phyloP scores from a whole-genome alignment of 2,888 invertebrate genomes.

The Pammene aurita region DNA sequence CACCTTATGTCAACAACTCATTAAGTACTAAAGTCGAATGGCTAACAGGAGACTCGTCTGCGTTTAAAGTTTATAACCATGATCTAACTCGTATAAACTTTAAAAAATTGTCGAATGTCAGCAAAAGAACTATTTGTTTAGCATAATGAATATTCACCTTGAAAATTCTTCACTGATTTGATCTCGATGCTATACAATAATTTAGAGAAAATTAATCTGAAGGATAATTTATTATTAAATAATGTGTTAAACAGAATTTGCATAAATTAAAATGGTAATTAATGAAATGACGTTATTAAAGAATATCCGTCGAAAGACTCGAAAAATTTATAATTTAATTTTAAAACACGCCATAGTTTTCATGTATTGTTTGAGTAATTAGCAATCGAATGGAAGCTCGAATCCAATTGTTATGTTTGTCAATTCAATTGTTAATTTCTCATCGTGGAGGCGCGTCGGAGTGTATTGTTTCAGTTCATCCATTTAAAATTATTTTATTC shows the following conservation, averaged over 20 bases:
- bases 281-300: slow-evolving; percentile 6
- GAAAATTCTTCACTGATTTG: slow-evolving; percentile 5
- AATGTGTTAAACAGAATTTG: background rate
- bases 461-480: slow-evolving; percentile 57
- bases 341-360: slow-evolving; percentile 64
- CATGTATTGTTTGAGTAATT: slow-evolving; percentile 67
- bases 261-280: background rate
- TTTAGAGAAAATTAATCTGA: background rate
- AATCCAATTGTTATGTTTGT: slow-evolving; percentile 68
- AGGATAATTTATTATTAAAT: slow-evolving; percentile 4
- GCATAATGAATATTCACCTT: slow-evolving; percentile 44
- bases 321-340: slow-evolving; percentile 57
- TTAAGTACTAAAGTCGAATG: background rate
- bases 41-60: background rate
- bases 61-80: slow-evolving; percentile 53
- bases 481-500: slow-evolving; percentile 53
- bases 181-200: slow-evolving; percentile 16
- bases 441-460: slow-evolving; percentile 58
- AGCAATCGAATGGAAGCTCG: slow-evolving; percentile 58
- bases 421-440: slow-evolving; percentile 69
- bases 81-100: slow-evolving; percentile 67
- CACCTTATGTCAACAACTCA: slow-evolving; percentile 7
- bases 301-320: background rate
- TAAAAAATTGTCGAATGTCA: slow-evolving; percentile 68
- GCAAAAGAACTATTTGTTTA: slow-evolving; percentile 60